phyloP scores from a whole-genome alignment of 2,113 vertebrate genomes.

The Melanotaenia duboulayi region DNA sequence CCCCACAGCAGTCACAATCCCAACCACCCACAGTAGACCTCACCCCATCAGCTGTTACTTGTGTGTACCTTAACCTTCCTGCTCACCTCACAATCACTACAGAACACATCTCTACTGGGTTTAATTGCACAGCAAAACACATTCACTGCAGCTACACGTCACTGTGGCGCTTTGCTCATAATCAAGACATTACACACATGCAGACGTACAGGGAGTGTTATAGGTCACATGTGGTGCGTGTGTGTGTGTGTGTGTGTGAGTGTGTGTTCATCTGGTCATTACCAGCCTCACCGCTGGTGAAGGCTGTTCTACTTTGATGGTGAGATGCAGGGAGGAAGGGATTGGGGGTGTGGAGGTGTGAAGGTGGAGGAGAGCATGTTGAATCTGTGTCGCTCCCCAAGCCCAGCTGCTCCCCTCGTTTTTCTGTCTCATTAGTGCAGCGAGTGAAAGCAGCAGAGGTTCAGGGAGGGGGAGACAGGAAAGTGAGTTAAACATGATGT shows the following conservation, averaged over 20 bases:
- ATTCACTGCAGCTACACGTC: constrained; percentile 25
- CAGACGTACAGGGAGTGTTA: constrained; percentile 38
- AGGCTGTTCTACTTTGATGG: constrained; percentile 68
- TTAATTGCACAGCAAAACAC: constrained; percentile 34
- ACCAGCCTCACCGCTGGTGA: constrained; percentile 59
- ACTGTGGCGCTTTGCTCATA: constrained; percentile 42
- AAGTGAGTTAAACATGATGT: constrained; percentile 34
- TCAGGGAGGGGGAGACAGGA: constrained; percentile 7
- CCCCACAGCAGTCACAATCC: not conserved
- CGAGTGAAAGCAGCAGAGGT: constrained; percentile 59
- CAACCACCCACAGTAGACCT: constrained; percentile 31
- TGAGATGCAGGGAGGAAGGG: constrained; percentile 13
- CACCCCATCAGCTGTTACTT: constrained; percentile 20
- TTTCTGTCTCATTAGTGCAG: constrained; percentile 75
- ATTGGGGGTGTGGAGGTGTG: not conserved
- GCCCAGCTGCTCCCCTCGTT: constrained; percentile 72
- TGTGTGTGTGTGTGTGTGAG: constrained; percentile 16
- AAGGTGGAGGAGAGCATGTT: constrained; percentile 37
- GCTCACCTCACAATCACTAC: constrained; percentile 18
- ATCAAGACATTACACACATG: constrained; percentile 56
- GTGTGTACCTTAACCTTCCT: constrained; percentile 19
- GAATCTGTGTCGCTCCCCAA: constrained; percentile 67
- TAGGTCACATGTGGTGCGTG: constrained; percentile 46
- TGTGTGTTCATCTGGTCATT: constrained; percentile 57
- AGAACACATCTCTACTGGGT: constrained; percentile 21